Conservation (phyloP, 2,113 vertebrate species). For the Cyanoramphus novaezelandiae region DNA sequence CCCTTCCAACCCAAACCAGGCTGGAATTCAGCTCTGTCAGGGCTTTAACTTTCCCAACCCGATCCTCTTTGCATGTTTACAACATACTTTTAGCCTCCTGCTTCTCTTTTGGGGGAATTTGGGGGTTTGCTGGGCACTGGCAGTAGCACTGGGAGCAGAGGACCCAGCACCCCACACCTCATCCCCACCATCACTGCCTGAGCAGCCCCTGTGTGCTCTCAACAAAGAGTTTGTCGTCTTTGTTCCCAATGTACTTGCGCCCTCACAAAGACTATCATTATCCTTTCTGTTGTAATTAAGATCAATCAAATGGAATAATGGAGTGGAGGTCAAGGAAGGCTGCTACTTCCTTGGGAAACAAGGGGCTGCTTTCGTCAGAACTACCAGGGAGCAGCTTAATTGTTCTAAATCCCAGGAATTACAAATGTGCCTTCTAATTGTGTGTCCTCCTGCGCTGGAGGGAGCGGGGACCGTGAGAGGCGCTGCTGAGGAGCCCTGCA, state of each 20-base stretch:
- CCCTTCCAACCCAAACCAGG: background rate
- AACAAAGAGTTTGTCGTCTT: background rate
- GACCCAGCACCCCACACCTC: background rate
- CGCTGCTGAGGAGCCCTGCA: background rate
- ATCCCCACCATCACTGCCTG: accelerated
- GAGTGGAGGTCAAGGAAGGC: conserved; percentile 31
- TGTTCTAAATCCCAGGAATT: conserved; percentile 19
- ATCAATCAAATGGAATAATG: conserved; percentile 33
- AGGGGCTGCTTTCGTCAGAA: conserved; percentile 12
- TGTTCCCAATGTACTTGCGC: background rate
- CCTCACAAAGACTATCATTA: conserved; percentile 7
- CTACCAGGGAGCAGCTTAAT: background rate
- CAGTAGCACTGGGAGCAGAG: background rate
- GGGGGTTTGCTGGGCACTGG: background rate
- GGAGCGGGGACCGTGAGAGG: background rate
- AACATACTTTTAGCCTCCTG: accelerated
- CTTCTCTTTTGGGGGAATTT: accelerated
- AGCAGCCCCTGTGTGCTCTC: background rate
- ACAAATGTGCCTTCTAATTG: background rate
- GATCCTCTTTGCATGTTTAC: background rate
- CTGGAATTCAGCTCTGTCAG: background rate
- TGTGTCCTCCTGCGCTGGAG: background rate
- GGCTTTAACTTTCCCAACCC: background rate
- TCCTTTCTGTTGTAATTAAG: conserved; percentile 39
- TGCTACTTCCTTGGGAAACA: background rate